These are phyloP conservation scores for Cynoglossus semilaevis DNA, from an alignment of 2,113 vertebrate species.

Conservation along the genomic window DNA sequence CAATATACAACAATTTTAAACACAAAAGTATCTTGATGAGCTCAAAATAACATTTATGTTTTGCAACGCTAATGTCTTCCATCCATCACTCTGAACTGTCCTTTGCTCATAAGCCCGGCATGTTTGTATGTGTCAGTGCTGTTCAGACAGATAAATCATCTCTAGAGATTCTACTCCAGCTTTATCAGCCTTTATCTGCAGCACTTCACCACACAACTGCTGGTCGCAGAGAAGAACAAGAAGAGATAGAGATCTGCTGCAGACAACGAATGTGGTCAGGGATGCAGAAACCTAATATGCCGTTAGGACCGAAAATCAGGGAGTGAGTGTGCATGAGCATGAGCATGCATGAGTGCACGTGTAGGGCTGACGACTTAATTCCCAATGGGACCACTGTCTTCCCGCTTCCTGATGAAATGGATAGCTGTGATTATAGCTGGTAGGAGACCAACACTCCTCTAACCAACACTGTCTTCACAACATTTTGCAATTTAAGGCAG, in stretches of 20 bases:
- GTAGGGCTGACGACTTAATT: neutral
- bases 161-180: slow-evolving; percentile 1
- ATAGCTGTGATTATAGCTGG: slow-evolving; percentile 60
- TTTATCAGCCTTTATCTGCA: slow-evolving; percentile 44
- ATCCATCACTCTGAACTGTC: neutral
- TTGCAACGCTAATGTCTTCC: neutral
- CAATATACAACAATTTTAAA: neutral
- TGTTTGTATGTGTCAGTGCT: slow-evolving; percentile 3
- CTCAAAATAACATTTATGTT: neutral
- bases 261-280: slow-evolving; percentile 33
- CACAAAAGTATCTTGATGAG: too few relatives aligned
- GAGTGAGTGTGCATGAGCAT: slow-evolving; percentile 14
- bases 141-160: slow-evolving; percentile 30
- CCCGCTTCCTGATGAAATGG: slow-evolving; percentile 61
- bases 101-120: neutral
- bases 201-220: slow-evolving; percentile 51
- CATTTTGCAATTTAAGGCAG: too few relatives aligned
- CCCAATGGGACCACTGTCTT: slow-evolving; percentile 65
- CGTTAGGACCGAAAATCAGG: neutral
- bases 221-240: slow-evolving; percentile 47
- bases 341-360: slow-evolving; percentile 8
- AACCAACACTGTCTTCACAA: neutral
- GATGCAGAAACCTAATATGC: slow-evolving; percentile 45
- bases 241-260: slow-evolving; percentile 63
- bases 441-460: neutral